A percentile compares a stretch with the other conserved stretches of the same genome.
Evolutionary conservation across 2,888 invertebrate species (phyloP).

Genomic region (Clanis bilineata): DNA sequence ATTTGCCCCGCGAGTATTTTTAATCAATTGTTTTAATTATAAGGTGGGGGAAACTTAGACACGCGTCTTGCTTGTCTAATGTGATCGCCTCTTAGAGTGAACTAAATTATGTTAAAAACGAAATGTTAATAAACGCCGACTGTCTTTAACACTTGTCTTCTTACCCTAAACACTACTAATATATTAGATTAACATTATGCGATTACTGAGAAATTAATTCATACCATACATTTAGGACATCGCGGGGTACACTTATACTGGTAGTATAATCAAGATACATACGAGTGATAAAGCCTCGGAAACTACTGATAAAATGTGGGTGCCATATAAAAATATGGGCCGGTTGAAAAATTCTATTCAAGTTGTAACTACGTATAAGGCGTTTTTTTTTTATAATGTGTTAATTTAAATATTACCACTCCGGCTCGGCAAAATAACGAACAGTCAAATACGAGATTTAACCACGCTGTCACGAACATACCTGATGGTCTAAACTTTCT

Average conservation of each 20-base stretch:
- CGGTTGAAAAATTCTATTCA: neutral
- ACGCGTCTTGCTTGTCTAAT: too few species aligned
- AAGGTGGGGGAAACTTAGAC: too few species aligned
- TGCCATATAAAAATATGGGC: neutral
- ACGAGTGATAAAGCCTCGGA: too few species aligned
- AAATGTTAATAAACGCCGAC: neutral
- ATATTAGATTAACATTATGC: neutral
- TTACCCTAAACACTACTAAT: neutral
- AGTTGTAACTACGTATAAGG: neutral
- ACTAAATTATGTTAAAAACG: neutral
- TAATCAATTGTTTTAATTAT: too few species aligned
- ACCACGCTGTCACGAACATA: too few species aligned
- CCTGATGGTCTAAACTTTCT: too few species aligned
- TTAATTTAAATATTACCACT: too few species aligned
- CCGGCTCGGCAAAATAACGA: too few species aligned
- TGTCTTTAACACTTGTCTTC: neutral
- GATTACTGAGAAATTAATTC: slow-evolving; percentile 1
- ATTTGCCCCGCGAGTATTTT: too few species aligned
- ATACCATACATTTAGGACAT: neutral
- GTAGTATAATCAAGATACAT: too few species aligned
- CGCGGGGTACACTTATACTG: neutral
- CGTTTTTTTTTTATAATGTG: neutral
- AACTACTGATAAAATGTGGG: neutral
- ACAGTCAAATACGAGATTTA: too few species aligned
- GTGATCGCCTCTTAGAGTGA: neutral